Base-by-base conservation (phyloP, 2,888 invertebrate species). In the Drosophila pullipes region DNA sequence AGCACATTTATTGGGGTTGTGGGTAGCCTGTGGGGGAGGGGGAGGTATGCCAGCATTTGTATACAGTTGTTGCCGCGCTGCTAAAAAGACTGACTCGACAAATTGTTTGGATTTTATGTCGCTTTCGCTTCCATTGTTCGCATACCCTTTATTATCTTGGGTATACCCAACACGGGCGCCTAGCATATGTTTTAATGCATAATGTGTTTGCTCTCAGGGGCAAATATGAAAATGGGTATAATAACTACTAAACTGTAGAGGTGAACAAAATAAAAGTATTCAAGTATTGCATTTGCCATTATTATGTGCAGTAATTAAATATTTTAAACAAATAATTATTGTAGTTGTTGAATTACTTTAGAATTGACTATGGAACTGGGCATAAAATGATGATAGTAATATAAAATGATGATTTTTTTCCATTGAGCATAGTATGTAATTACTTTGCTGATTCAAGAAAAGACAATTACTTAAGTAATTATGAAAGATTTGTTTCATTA, bases 51-150 rank as follows among this genome's bases (percentile, higher is more conserved):
- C 72, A 75, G 57, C 71, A 67, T 63, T 55, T 68, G 68, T 68
- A 70, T 69, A 76, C 72, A 73, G 81, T 78, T 73, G 77, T 70
- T 69, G 73, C 66, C 64, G 83, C 71, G 69, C 68, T 68, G 81
- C 82, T 82, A 74, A 82, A 78, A 68, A 69, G 71, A 76, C 82
- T 78, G 89, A 69, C 81, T 81, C 74, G 66, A 77, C 86, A 91
- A 90, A 88, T 88, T 88, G 88, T 84, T 90, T 88, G 91, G 78
- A 83, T 90, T 88, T 88, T 88, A 90, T 88, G 79, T 83, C 88
- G 76, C 78, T 76, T 82, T 74, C 78, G 90, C 76, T 76, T 83
- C 63, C 71, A 84, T 89, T 83, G 74, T 76, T 55, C 33, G 22
- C 31, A 74, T 65, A 74, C 75, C 63, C 82, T 55, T 33, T 49